Evolutionary conservation across 2,113 vertebrate genomes (phyloP).

Genomic region (Hyaena hyaena): DNA sequence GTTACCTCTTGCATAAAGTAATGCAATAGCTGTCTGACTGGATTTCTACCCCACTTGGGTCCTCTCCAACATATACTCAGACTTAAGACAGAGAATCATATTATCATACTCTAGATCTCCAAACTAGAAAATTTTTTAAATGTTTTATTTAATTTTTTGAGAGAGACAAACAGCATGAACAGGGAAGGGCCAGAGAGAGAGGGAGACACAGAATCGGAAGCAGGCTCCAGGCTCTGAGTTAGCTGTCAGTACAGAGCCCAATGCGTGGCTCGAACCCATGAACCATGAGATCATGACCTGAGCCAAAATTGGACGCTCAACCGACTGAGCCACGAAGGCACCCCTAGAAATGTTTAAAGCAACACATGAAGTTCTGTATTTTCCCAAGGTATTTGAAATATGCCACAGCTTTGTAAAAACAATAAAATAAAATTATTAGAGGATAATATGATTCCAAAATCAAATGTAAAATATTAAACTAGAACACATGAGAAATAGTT

Average conservation of each 20-base stretch:
- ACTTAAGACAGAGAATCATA: background rate
- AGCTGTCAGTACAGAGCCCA: too few species aligned
- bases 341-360: background rate
- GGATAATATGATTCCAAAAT: background rate
- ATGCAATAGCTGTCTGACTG: background rate
- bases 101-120: background rate
- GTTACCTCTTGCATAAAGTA: background rate
- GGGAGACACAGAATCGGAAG: too few species aligned
- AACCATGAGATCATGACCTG: too few species aligned
- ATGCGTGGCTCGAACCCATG: too few species aligned
- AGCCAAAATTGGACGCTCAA: too few species aligned
- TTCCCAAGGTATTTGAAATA: background rate
- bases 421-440: background rate
- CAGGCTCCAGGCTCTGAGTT: too few species aligned
- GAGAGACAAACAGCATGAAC: too few species aligned
- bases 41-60: background rate
- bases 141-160: too few species aligned
- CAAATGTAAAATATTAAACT: background rate
- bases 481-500: background rate
- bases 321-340: too few species aligned
- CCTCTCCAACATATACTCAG: background rate
- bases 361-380: background rate
- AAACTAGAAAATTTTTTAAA: background rate
- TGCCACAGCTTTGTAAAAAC: background rate
- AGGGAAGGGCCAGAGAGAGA: too few species aligned